Conservation (phyloP, 2,113 vertebrate species). For the Dasypus novemcinctus region DNA sequence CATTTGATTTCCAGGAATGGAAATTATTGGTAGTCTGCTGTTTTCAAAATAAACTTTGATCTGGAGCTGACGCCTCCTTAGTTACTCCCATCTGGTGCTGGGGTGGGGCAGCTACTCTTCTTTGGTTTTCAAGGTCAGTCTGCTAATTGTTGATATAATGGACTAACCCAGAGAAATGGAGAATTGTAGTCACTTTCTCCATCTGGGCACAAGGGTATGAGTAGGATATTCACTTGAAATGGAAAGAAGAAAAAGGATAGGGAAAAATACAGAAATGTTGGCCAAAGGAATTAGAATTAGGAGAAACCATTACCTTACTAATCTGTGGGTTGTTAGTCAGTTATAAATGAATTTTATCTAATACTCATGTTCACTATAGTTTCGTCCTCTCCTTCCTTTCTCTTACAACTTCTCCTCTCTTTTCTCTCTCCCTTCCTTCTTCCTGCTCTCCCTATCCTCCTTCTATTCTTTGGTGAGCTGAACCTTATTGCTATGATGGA, state of each 20-base stretch:
- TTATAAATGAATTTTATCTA: slow-evolving; percentile 1
- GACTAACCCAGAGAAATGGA: neutral
- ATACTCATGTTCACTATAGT: neutral
- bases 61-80: neutral
- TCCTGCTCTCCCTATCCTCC: neutral
- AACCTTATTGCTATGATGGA: neutral
- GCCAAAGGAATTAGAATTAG: neutral
- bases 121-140: slow-evolving; percentile 2
- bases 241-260: neutral
- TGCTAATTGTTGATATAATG: neutral
- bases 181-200: neutral
- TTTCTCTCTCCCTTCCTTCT: slow-evolving; percentile 12
- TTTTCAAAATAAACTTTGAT: slow-evolving; percentile 58
- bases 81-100: neutral
- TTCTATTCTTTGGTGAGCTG: neutral
- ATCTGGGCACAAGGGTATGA: neutral
- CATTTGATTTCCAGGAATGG: slow-evolving; percentile 63
- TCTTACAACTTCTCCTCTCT: neutral
- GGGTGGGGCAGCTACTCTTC: neutral
- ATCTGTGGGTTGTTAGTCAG: neutral
- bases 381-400: neutral
- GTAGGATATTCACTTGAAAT: neutral
- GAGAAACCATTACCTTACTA: neutral
- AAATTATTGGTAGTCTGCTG: slow-evolving; percentile 27
- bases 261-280: neutral